Base-by-base conservation (phyloP, 2,113 vertebrate species). In the Sturnira hondurensis region DNA sequence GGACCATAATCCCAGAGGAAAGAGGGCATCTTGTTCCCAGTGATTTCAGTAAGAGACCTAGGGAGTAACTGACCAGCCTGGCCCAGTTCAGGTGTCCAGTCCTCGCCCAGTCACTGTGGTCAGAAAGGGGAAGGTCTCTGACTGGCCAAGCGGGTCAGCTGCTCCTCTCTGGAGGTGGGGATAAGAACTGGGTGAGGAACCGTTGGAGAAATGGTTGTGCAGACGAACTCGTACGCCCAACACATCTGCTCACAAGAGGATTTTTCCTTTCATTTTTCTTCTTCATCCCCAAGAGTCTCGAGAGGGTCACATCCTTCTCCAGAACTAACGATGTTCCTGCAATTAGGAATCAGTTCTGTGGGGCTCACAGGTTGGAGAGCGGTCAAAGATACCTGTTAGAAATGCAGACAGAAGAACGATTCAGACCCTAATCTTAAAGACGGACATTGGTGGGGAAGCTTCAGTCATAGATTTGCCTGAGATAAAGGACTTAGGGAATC, bases 251-350 rank as follows among this genome's bases (percentile, higher is more conserved):
- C 7, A 8, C 24, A 2, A 63, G 11, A n/a, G 15, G 19, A 8
- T 80, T 78, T 95, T 77, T 71, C 11, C 11, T 58, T 63, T 77
- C 38, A 43, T 12, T 12, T 93, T 83, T 31, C 43, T 93, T 85
- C 24, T 78, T 61, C 58, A 61, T 61, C 38, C 12, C 12, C 65
- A 45, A 87, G 70, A 88, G 31, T 63, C 67, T 16, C 22, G 43
- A 77, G 68, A 86, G 4, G 17, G 28, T 1, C 9, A 38, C 33
- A n/a, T 38, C 22, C 9, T 2, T 86, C 58, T 65, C 11, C n/a
- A 83, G 61, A 93, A 36, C 19, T 56, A 58, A 31, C 82, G 43
- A 43, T 43, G 10, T 52, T 50, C 20, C 86, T 43, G 36, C 4
- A 63, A 14, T 70, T 24, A 81, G 36, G 20, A 47, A 2, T 17